These are phyloP conservation scores for Brachionus asplanchnoidis DNA, from an alignment of 1,140 invertebrate genomes.

Conservation along the genomic window DNA sequence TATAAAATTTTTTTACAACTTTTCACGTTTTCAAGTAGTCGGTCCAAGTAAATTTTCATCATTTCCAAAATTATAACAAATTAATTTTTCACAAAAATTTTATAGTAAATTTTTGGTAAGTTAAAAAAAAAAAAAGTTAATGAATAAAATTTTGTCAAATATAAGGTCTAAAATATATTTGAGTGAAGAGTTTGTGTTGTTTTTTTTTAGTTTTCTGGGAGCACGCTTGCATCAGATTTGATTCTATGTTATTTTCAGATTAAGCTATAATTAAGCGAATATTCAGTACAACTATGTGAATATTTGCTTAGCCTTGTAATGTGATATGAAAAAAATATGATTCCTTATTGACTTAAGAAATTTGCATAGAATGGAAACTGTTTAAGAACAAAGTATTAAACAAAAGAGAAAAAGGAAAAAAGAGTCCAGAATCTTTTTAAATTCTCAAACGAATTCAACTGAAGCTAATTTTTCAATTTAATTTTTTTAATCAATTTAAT, in stretches of 20 bases:
- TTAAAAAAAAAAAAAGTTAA: too few species aligned
- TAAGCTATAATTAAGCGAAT: background rate
- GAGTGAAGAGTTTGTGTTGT: too few species aligned
- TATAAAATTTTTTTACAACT: too few species aligned
- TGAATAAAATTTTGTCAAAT: too few species aligned
- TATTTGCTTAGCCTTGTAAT: background rate
- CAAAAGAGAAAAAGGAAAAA: background rate
- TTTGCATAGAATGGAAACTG: conserved; percentile 1
- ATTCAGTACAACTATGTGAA: background rate
- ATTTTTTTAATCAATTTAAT: conserved; percentile 7
- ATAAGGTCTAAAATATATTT: too few species aligned
- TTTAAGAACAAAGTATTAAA: background rate
- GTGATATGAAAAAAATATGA: background rate
- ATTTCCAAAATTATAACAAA: too few species aligned
- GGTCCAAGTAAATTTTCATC: too few species aligned
- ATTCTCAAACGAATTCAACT: background rate
- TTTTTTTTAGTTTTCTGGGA: background rate
- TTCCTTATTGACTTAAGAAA: background rate
- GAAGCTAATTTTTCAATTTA: background rate
- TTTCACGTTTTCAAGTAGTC: too few species aligned
- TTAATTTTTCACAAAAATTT: too few species aligned
- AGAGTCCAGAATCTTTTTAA: background rate
- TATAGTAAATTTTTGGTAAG: too few species aligned
- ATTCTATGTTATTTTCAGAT: background rate
- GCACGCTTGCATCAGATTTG: background rate